Conservation (phyloP, 37 sponge, comb jelly and placozoan genomes). For the Aphrocallistes beatrix region DNA sequence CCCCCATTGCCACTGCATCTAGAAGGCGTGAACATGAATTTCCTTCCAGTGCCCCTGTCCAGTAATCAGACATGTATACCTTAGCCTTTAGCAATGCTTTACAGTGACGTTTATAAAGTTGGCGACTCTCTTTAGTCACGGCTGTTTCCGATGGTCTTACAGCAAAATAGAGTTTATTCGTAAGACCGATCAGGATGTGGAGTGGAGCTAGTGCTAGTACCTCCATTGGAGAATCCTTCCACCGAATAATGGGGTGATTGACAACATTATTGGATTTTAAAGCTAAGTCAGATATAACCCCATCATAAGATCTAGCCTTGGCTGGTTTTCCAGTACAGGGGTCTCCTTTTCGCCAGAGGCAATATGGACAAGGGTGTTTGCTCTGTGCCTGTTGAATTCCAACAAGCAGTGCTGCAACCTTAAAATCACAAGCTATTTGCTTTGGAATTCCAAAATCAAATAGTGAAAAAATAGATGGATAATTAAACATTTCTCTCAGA, state of each 20-base stretch:
- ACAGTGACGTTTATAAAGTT: not conserved
- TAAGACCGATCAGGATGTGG: not conserved
- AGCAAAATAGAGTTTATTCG: constrained; percentile 7
- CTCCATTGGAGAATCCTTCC: constrained; percentile 15
- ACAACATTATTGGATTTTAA: not conserved
- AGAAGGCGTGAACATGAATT: constrained; percentile 2
- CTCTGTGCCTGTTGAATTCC: constrained; percentile 13
- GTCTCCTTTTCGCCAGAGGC: not conserved
- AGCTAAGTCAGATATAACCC: not conserved
- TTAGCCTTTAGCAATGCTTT: not conserved
- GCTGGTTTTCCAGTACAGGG: not conserved
- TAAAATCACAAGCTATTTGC: constrained; percentile 3
- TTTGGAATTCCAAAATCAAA: constrained; percentile 13
- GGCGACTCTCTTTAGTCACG: not conserved
- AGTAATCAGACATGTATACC: constrained; percentile 8
- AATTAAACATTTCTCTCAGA: not conserved
- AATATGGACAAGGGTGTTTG: constrained; percentile 1
- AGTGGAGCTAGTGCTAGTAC: constrained; percentile 14
- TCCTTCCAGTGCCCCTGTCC: not conserved
- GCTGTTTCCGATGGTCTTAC: constrained; percentile 8
- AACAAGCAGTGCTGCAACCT: not conserved
- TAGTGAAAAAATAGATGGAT: not conserved
- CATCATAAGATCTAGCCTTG: not conserved
- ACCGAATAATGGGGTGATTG: constrained; percentile 1
- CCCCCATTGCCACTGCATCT: not conserved